phyloP scores from a whole-genome alignment of 2,888 invertebrate species.

The Cataglyphis albicans region DNA sequence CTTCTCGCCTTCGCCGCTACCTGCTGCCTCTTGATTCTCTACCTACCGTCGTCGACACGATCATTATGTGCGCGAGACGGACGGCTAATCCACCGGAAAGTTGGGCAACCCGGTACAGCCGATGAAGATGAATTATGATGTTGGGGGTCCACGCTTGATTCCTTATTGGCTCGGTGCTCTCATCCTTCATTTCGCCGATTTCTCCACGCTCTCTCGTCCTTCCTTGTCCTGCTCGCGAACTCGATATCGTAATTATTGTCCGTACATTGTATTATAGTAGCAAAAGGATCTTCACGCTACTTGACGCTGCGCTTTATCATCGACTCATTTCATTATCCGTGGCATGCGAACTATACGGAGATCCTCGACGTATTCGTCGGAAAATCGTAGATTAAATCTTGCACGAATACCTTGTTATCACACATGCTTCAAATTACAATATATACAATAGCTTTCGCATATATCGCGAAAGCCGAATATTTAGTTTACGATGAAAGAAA shows the following conservation, averaged over 20 bases:
- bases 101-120: slow-evolving; percentile 45
- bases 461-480: not conserved
- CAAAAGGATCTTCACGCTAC: slow-evolving; percentile 45
- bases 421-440: not conserved
- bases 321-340: slow-evolving; percentile 45
- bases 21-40: slow-evolving; percentile 42
- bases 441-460: not conserved
- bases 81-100: slow-evolving; percentile 61
- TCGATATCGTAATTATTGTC: slow-evolving; percentile 59
- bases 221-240: slow-evolving; percentile 45
- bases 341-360: not conserved
- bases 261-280: slow-evolving; percentile 41
- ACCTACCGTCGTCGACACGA: slow-evolving; percentile 52
- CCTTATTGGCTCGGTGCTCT: slow-evolving; percentile 43
- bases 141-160: slow-evolving; percentile 47
- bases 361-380: not conserved
- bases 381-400: not conserved
- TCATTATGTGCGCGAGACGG: slow-evolving; percentile 61
- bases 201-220: slow-evolving; percentile 62
- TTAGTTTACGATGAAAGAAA: not conserved
- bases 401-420: not conserved
- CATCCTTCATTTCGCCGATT: slow-evolving; percentile 48
- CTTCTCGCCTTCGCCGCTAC: slow-evolving; percentile 60
- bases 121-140: slow-evolving; percentile 61
- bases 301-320: slow-evolving; percentile 29